Evolutionary conservation across 2,888 invertebrate species (phyloP).

Genomic region (Dasysyrphus tricinctus): DNA sequence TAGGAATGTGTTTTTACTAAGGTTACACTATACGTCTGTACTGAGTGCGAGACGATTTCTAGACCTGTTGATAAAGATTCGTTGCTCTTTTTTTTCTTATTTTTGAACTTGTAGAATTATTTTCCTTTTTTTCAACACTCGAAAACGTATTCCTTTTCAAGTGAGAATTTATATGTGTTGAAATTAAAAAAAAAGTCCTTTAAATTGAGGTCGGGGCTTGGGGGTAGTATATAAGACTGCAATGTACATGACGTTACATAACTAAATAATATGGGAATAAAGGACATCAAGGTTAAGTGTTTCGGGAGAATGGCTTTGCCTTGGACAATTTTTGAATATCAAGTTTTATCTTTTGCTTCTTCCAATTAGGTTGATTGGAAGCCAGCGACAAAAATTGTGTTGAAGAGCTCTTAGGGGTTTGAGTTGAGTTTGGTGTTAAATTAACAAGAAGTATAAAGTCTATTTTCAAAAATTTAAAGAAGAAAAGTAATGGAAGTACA

Average conservation of each 20-base stretch:
- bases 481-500: no score
- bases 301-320: conserved; percentile 47
- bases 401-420: not conserved
- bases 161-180: not conserved
- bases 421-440: not conserved
- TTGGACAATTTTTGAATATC: conserved; percentile 61
- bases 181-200: not conserved
- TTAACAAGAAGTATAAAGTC: not conserved
- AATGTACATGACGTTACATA: conserved; percentile 63
- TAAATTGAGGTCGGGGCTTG: conserved; percentile 21
- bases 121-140: conserved; percentile 17
- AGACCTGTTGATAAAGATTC: conserved; percentile 69
- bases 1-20: not conserved
- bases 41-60: conserved; percentile 7
- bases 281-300: conserved; percentile 67
- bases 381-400: not conserved
- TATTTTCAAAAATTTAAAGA: no score
- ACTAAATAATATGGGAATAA: conserved; percentile 52
- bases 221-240: conserved; percentile 20
- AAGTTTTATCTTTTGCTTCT: conserved; percentile 34
- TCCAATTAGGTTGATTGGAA: conserved; percentile 65
- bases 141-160: not conserved
- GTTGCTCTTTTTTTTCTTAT: conserved; percentile 33
- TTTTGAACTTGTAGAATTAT: conserved; percentile 5
- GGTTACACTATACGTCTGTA: not conserved